Evolutionary conservation across 2,113 vertebrate species (phyloP), one percentile per base, ranked within the genome.

Genomic region (Anguilla japonica): DNA sequence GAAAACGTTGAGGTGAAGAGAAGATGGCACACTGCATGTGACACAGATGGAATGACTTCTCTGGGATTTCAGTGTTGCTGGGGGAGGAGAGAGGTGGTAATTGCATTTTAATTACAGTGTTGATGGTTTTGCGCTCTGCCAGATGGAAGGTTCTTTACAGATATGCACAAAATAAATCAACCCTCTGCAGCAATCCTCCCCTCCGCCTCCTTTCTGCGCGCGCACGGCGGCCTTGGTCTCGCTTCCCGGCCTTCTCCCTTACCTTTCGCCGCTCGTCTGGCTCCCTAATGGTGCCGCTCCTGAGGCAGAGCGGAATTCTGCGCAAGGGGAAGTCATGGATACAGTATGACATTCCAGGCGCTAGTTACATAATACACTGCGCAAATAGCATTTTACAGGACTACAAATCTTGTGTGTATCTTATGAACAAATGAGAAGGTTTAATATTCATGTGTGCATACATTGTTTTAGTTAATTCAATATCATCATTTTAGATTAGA

Each of bases 101-200:
- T 98, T 98, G 97, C 97, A 96, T 98, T 98, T 99, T 99, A 98
- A 99, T 99, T 98, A 97, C 96, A 96, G 96, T 96, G 95, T 96
- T 99, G 97, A 98, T 97, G 96, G 95, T 97, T 97, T 97, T 92
- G 95, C 95, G 94, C 96, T 95, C 93, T 96, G 97, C 96, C 97
- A 99, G 97, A 98, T 99, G 97, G 97, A 98, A 96, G 95, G 94
- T 95, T 96, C 95, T 96, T 97, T 97, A 95, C 96, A 96, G 96
- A 97, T 96, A 96, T 94, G 94, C 96, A 95, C 88, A 95, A 94
- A 96, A 96, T 97, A 96, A 97, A 96, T 96, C 94, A 94, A 91
- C 95, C 94, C 93, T 95, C 85, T 88, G 90, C 91, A 92, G 92
- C 93, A 94, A 87, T 84, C 89, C 78, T 89, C 81, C 87, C 85